These are phyloP conservation scores for Dromius quadrimaculatus DNA, from an alignment of 2,888 invertebrate species.

Conservation along the genomic window DNA sequence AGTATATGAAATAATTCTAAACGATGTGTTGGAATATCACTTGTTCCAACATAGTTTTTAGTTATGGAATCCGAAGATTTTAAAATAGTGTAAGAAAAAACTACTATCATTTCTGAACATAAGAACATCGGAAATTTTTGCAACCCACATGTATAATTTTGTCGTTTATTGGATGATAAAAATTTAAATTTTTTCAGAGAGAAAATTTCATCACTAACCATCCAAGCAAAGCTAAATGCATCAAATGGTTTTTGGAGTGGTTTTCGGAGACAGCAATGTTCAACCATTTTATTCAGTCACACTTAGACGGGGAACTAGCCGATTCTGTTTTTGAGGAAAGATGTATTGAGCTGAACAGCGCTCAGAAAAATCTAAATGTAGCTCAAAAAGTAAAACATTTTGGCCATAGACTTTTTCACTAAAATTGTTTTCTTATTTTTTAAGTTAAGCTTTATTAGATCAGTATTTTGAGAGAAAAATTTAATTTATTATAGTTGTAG, in stretches of 20 bases:
- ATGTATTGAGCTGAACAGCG: conserved; percentile 15
- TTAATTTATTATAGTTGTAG: too few species aligned
- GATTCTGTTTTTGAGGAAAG: conserved; percentile 35
- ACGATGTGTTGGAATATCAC: too few species aligned
- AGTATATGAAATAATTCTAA: too few species aligned
- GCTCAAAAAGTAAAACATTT: conserved; percentile 43
- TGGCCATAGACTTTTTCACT: conserved; percentile 41
- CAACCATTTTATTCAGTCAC: conserved; percentile 76
- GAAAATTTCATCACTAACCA: conserved; percentile 76
- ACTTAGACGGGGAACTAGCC: conserved; percentile 47
- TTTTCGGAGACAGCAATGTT: conserved; percentile 91
- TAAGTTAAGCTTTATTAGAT: not conserved
- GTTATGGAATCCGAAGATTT: too few species aligned
- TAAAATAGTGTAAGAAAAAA: too few species aligned
- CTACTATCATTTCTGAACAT: too few species aligned
- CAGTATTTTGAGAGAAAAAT: conserved; percentile 2
- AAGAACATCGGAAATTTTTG: too few species aligned
- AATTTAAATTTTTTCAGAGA: conserved; percentile 73
- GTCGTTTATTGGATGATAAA: too few species aligned
- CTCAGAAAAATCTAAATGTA: conserved; percentile 33
- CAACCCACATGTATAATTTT: too few species aligned
- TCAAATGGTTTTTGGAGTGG: conserved; percentile 85
- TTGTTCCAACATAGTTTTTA: too few species aligned
- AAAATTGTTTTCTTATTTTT: not conserved
- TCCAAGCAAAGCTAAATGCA: conserved; percentile 70